Evolutionary conservation across 2,797 vertebrate species (phyloP).

Genomic region (Danio jaintianensis): DNA sequence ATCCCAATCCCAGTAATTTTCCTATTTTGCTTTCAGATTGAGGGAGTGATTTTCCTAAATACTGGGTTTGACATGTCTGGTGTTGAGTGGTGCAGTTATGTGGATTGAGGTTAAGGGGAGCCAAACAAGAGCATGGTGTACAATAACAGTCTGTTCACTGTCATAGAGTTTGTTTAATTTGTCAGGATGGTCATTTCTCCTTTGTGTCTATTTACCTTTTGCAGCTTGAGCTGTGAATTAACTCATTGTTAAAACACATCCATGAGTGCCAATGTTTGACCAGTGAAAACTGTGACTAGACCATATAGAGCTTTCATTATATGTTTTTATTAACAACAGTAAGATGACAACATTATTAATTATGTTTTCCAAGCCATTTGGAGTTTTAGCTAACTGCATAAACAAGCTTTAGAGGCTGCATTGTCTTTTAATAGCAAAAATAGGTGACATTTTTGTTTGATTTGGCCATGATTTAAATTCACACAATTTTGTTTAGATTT

Average conservation of each 20-base stretch:
- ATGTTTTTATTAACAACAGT: slow-evolving; percentile 36
- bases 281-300: background rate
- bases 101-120: slow-evolving; percentile 57
- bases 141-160: slow-evolving; percentile 74
- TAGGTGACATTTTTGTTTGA: slow-evolving; percentile 29
- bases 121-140: slow-evolving; percentile 60
- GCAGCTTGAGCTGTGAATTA: slow-evolving; percentile 28
- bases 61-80: slow-evolving; percentile 7
- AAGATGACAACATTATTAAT: slow-evolving; percentile 13
- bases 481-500: slow-evolving; percentile 49
- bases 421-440: slow-evolving; percentile 27
- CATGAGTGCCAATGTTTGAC: background rate
- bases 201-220: slow-evolving; percentile 26
- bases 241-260: slow-evolving; percentile 39
- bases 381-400: background rate
- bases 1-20: slow-evolving; percentile 69
- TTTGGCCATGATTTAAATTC: slow-evolving; percentile 22
- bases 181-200: slow-evolving; percentile 62
- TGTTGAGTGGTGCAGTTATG: slow-evolving; percentile 66
- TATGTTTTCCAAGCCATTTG: slow-evolving; percentile 20
- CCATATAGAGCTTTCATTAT: slow-evolving; percentile 43
- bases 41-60: background rate
- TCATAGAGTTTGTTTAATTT: slow-evolving; percentile 78
- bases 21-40: slow-evolving; percentile 66
- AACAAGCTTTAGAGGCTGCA: background rate